phyloP scores from a whole-genome alignment of 2,113 vertebrate genomes.

The Mobula hypostoma region DNA sequence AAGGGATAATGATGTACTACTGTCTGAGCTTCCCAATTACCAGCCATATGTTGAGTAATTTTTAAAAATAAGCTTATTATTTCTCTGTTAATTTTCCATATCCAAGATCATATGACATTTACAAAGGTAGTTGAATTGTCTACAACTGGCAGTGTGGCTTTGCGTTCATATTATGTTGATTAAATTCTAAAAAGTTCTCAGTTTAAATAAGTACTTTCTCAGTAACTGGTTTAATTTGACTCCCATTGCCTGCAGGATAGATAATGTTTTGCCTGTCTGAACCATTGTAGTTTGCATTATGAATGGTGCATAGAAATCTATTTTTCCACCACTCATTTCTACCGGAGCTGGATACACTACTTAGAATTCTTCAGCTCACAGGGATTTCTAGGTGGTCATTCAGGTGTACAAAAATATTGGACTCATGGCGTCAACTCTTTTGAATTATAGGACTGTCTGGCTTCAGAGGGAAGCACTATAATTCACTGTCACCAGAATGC shows the following conservation, averaged over 20 bases:
- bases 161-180: neutral
- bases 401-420: neutral
- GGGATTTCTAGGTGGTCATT: neutral
- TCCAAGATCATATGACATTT: constrained; percentile 48
- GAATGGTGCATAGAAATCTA: neutral
- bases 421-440: neutral
- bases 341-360: neutral
- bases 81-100: constrained; percentile 53
- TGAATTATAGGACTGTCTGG: constrained; percentile 12
- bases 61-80: constrained; percentile 48
- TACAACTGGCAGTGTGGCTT: constrained; percentile 42
- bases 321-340: neutral
- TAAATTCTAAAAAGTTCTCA: neutral
- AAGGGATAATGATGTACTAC: constrained; percentile 42
- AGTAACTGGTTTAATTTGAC: neutral
- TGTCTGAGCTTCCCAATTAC: constrained; percentile 52
- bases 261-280: neutral
- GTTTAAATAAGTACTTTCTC: neutral
- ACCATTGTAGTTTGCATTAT: neutral
- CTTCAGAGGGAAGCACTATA: neutral
- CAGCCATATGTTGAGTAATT: constrained; percentile 50
- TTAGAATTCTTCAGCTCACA: neutral
- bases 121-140: constrained; percentile 50
- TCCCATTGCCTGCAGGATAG: too few relatives aligned
- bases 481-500: constrained; percentile 5